These are phyloP conservation scores for Oryzias melastigma DNA, from an alignment of 2,113 vertebrate species.

Conservation along the genomic window DNA sequence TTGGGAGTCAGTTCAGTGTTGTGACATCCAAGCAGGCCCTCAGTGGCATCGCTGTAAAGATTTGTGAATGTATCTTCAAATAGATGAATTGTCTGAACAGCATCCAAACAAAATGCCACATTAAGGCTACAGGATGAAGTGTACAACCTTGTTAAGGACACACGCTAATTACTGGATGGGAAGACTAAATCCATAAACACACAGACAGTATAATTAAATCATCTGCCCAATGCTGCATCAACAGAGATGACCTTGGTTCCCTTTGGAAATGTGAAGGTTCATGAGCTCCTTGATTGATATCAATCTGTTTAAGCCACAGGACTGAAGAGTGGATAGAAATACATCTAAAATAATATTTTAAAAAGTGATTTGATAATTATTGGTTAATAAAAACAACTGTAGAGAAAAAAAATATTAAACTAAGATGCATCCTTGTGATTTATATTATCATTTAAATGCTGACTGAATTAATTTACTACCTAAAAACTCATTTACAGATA, in stretches of 20 bases:
- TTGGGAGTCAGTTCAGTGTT: constrained; percentile 29
- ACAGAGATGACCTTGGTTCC: constrained; percentile 65
- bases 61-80: background rate
- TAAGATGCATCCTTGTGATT: no score
- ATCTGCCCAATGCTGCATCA: constrained; percentile 46
- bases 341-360: background rate
- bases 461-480: no score
- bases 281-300: constrained; percentile 16
- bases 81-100: constrained; percentile 8
- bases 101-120: constrained; percentile 1
- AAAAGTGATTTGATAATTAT: background rate
- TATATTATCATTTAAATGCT: no score
- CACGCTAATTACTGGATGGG: constrained; percentile 48
- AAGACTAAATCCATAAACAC: constrained; percentile 69
- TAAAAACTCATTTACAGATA: no score
- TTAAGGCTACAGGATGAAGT: constrained; percentile 17
- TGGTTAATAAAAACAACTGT: background rate
- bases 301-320: background rate
- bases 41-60: constrained; percentile 7
- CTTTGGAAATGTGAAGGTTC: constrained; percentile 26
- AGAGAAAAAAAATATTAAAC: background rate
- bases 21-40: constrained; percentile 28
- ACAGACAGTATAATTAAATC: constrained; percentile 56
- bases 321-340: background rate
- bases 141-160: constrained; percentile 64